Evolutionary conservation across 2,888 invertebrate species (phyloP), one percentile per base, ranked within the genome.

Genomic region (Empis stercorea): DNA sequence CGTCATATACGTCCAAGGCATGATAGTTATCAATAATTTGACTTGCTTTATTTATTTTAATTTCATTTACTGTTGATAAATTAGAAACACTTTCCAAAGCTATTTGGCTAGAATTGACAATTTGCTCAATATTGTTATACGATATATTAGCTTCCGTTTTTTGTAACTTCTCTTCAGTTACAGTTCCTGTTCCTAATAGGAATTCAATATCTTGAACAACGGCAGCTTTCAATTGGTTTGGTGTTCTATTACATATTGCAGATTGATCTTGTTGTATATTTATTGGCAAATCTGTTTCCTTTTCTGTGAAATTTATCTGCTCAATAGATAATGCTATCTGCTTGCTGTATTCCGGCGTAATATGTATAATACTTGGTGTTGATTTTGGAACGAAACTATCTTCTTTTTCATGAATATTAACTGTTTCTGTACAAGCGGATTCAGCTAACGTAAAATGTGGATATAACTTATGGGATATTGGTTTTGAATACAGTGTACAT

Each of bases 401-500:
- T 68, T 86, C 86, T 55, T 77, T 77, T 56, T 88, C 86, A 52
- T 81, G 80, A 14, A 76, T 61, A 16, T 76, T 57, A 4, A 78
- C 75, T 55, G 76, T 71, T 10, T 76, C 73, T 30, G 84, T 63
- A 57, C 79, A 73, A 60, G 75, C 70, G 7, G 80, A 76, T 48
- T 73, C 73, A 57, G 80, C 76, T 4, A 71, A 68, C 48, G 70
- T 60, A 51, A 75, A 76, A 45, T 78, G 74, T 1, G 79, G 62
- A 56, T 72, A 61, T 51, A 75, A 74, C 30, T 68, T 74, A 47
- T 74, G 71, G 2, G 61, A 57, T 1, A 49, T 42, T 3, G 53
- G 55, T 20, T 50, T 37, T 10, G 41, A 30, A 10, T 48, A 47
- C 10, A 56, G 50, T 0, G 59, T 48, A 5, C 54, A 43, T 1